Evolutionary conservation across 2,797 vertebrate genomes (phyloP).

Genomic region (Chaenodraco wilsoni): DNA sequence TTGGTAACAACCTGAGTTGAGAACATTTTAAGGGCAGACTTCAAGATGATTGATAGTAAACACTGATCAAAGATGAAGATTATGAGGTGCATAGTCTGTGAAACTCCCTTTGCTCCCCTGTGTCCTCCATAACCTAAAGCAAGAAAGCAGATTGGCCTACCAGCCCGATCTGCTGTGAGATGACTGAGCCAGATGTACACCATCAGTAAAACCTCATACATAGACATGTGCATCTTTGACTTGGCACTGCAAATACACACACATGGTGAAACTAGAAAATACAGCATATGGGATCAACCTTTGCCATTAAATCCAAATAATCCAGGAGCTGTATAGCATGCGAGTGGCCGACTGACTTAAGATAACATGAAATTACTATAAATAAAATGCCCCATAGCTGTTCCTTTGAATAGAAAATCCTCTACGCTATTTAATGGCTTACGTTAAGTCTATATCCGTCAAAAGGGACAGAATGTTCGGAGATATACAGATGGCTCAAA

Average conservation of each 20-base stretch:
- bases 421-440: background rate
- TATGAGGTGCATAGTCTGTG: background rate
- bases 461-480: background rate
- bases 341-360: background rate
- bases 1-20: no score
- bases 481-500: background rate
- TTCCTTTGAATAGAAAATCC: background rate
- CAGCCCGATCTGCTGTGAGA: conserved; percentile 3
- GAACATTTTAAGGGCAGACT: background rate
- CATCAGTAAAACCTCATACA: background rate
- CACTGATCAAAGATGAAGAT: background rate
- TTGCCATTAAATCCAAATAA: background rate
- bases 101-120: background rate
- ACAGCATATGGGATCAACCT: background rate
- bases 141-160: conserved; percentile 2
- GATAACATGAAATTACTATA: background rate
- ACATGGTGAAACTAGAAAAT: background rate
- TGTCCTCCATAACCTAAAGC: conserved; percentile 1
- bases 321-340: background rate
- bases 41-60: background rate
- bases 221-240: conserved; percentile 9
- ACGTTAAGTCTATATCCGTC: background rate
- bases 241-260: background rate
- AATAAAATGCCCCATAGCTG: background rate
- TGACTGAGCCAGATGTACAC: background rate